These are phyloP conservation scores for Blera fallax DNA, from an alignment of 2,888 invertebrate genomes.

Conservation along the genomic window DNA sequence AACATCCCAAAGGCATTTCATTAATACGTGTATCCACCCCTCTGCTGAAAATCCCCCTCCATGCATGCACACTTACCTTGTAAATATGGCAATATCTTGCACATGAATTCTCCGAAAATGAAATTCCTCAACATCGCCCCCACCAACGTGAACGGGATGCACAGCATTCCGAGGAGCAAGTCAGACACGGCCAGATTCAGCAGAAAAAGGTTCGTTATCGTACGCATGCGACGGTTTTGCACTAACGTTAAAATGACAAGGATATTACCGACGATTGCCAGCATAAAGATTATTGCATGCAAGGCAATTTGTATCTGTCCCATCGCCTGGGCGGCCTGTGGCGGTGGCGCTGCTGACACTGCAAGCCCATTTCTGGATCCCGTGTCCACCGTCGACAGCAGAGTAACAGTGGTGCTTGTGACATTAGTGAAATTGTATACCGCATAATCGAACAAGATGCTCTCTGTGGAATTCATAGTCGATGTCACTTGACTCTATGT, in stretches of 20 bases:
- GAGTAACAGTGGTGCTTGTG: constrained; percentile 26
- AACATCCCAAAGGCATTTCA: no score
- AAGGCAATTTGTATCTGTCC: constrained; percentile 81
- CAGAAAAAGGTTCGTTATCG: constrained; percentile 89
- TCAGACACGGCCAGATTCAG: constrained; percentile 89
- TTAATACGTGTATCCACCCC: no score
- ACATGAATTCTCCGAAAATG: constrained; percentile 88
- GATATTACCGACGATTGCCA: constrained; percentile 90
- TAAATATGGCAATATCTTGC: constrained; percentile 87
- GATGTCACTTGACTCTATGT: constrained; percentile 8
- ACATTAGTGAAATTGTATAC: constrained; percentile 39
- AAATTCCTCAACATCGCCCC: constrained; percentile 86
- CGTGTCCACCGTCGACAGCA: constrained; percentile 35
- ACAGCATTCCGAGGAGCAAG: constrained; percentile 87
- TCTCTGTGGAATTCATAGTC: constrained; percentile 53
- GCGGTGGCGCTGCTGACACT: constrained; percentile 39
- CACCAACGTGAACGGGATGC: constrained; percentile 89
- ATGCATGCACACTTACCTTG: constrained; percentile 84
- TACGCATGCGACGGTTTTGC: constrained; percentile 89
- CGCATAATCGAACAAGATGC: constrained; percentile 32
- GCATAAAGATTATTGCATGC: constrained; percentile 89
- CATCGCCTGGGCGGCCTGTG: constrained; percentile 61
- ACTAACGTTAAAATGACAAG: constrained; percentile 90
- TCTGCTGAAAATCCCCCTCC: no score
- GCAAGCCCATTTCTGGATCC: constrained; percentile 31